Percentiles rank a stretch among this genome's conserved stretches.
Conservation (phyloP, 2,888 invertebrate genomes). For the Nephrotoma guestfalica region DNA sequence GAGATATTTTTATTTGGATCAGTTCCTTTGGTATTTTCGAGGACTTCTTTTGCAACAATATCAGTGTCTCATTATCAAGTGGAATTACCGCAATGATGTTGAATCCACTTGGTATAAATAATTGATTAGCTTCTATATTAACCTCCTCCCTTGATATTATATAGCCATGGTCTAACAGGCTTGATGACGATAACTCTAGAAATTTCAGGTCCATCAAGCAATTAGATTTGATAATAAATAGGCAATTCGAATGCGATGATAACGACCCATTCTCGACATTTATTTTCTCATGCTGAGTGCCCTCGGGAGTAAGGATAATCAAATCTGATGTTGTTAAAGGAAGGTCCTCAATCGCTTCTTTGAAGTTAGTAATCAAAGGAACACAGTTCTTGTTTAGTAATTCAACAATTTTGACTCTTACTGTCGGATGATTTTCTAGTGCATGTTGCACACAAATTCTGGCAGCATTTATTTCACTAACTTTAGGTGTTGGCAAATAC, state of each 20-base stretch:
- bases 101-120: constrained; percentile 19
- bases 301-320: constrained; percentile 32
- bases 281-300: constrained; percentile 34
- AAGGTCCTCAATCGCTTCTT: constrained; percentile 46
- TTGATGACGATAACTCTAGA: constrained; percentile 33
- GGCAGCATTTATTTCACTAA: constrained; percentile 34
- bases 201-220: constrained; percentile 19
- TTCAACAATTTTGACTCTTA: constrained; percentile 47
- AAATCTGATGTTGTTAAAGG: constrained; percentile 55
- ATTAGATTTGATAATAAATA: constrained; percentile 22
- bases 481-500: constrained; percentile 30
- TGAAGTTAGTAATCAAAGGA: constrained; percentile 39
- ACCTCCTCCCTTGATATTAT: constrained; percentile 43
- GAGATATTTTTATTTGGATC: constrained; percentile 19
- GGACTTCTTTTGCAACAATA: constrained; percentile 22
- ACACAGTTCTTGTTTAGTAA: constrained; percentile 27
- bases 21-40: constrained; percentile 16
- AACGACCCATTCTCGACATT: constrained; percentile 47
- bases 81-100: constrained; percentile 22
- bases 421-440: constrained; percentile 49
- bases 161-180: constrained; percentile 43
- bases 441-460: constrained; percentile 21
- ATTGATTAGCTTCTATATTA: constrained; percentile 31
- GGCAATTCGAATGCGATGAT: constrained; percentile 22
- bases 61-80: constrained; percentile 20